Conservation (phyloP, 2,888 invertebrate species). For the Acleris sparsana region DNA sequence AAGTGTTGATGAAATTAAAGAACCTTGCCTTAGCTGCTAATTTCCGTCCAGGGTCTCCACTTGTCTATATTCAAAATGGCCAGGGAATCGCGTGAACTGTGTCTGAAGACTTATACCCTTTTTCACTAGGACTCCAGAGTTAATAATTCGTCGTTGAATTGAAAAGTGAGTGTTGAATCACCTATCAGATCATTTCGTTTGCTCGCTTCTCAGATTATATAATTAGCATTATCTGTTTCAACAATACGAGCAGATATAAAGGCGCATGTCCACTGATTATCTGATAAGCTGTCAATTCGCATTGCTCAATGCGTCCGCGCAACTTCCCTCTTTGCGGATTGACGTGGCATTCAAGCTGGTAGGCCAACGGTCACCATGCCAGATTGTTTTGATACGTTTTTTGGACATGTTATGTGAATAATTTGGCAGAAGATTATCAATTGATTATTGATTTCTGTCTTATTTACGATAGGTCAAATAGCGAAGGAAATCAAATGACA, state of each 20-base stretch:
- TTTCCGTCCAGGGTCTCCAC: no score
- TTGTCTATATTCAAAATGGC: no score
- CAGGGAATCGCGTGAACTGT: no score
- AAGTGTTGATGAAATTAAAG: no score
- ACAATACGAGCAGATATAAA: conserved; percentile 10
- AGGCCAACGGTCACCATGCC: conserved; percentile 25
- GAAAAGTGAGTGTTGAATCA: not conserved
- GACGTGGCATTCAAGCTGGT: conserved; percentile 30
- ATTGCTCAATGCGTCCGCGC: conserved; percentile 21
- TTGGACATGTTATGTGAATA: no score
- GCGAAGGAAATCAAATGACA: not conserved
- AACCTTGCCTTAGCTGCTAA: no score
- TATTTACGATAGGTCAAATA: no score
- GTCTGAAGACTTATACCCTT: no score
- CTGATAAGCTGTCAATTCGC: conserved; percentile 28
- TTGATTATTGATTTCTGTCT: no score
- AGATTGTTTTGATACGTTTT: not conserved
- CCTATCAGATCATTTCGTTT: not conserved
- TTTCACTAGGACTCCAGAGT: no score
- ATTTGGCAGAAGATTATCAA: no score
- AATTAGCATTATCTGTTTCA: conserved; percentile 7
- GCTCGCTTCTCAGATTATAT: conserved; percentile 11
- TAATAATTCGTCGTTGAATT: no score
- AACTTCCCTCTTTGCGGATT: conserved; percentile 31
- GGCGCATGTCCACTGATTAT: conserved; percentile 18